Evolutionary conservation across 2,888 invertebrate species (phyloP), one percentile per base, ranked within the genome.

Genomic region (Euproctis similis): DNA sequence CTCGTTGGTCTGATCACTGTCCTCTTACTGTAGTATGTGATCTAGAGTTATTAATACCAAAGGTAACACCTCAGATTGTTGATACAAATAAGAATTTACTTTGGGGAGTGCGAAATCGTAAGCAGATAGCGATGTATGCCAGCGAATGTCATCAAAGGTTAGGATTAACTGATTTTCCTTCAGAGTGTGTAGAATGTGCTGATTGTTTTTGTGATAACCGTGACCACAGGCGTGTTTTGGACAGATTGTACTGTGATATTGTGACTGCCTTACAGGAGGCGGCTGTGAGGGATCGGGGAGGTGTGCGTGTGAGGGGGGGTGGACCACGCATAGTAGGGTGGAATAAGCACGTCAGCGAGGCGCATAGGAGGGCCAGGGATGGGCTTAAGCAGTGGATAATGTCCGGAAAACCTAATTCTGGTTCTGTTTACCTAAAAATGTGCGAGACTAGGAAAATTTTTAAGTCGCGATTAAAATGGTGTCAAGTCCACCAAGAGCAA

Each of bases 1-100:
- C 21, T 3, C 5, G 3, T 3, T 21, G 21, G 21, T 26, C 26
- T 8, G 26, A 26, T 26, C 19, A 20, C 12, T 26, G 12, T 4
- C 20, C 26, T 4, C 12, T 20, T 7, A 8, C 20, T 6, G 3
- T 20, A 2, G 17, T 10, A 7, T 25, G 25, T 11, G 18, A 27
- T 20, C 4, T 20, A 3, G 13, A 12, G 12, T 13, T 20, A 17
- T 2, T 27, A 9, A 12, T 13, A 8, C n/a, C n/a, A 3, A 14
- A 14, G 8, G 12, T 12, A 12, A 3, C 12, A 1, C 11, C n/a
- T 7, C n/a, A 12, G 7, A 18, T 19, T 6, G 11, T 5, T 11
- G n/a, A 4, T 18, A 6, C 11, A 17, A 8, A 26, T 12, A 12
- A 8, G 7, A 8, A 18, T 5, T n/a, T 26, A 19, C 8, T 12